Evolutionary conservation across 2,113 vertebrate species (phyloP).

Genomic region (Todiramphus saurophagus): DNA sequence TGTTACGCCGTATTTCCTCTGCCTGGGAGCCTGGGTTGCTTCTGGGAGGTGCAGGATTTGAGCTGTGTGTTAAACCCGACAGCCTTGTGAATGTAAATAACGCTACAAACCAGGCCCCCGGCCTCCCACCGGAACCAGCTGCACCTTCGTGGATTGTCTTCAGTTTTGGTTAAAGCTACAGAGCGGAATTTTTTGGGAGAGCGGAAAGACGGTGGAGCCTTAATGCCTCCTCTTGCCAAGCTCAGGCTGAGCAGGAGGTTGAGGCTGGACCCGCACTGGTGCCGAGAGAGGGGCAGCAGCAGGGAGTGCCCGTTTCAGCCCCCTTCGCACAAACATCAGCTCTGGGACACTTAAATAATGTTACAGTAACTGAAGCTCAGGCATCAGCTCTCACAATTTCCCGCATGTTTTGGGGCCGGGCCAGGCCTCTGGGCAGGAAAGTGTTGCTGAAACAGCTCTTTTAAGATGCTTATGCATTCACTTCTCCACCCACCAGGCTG

Average conservation of each 20-base stretch:
- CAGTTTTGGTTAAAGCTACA: background rate
- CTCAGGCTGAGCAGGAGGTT: background rate
- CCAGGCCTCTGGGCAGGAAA: background rate
- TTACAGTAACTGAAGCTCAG: background rate
- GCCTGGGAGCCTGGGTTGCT: background rate
- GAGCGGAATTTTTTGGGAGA: background rate
- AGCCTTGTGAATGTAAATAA: background rate
- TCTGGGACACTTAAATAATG: accelerated
- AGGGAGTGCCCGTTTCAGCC: background rate
- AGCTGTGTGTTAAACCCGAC: background rate
- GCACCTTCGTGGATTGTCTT: background rate
- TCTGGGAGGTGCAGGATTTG: background rate
- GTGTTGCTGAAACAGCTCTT: background rate
- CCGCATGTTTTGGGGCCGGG: background rate
- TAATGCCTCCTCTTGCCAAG: background rate
- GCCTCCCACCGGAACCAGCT: background rate
- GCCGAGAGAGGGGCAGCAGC: background rate
- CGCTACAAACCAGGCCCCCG: background rate
- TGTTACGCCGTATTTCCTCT: background rate
- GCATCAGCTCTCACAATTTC: background rate
- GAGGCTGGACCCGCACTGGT: background rate
- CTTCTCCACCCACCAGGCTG: background rate
- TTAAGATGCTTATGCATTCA: background rate
- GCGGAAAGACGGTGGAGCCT: background rate
- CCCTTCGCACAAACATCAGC: background rate